Percentiles rank a stretch among this genome's conserved stretches.
Conservation (phyloP, 2,888 invertebrate species). For the Mythimna loreyi region DNA sequence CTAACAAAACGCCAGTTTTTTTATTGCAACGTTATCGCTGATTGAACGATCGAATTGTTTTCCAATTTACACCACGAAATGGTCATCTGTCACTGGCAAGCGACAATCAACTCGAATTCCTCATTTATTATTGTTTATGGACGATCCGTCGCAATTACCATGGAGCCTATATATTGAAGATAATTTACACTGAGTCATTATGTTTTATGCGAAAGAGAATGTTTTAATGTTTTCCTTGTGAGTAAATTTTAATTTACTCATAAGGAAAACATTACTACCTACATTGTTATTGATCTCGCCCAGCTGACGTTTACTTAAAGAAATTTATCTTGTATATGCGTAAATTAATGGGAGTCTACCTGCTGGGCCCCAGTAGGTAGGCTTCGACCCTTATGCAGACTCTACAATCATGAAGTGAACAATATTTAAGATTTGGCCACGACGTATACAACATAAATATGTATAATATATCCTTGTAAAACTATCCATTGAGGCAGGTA, state of each 20-base stretch:
- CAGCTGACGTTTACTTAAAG: too few relatives aligned
- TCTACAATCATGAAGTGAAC: too few relatives aligned
- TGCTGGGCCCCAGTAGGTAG: too few relatives aligned
- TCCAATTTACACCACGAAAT: conserved; percentile 48
- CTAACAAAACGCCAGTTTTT: neutral
- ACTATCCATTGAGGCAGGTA: too few relatives aligned
- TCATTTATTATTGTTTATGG: conserved; percentile 42
- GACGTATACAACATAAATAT: too few relatives aligned
- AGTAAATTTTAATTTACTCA: neutral
- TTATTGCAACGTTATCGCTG: conserved; percentile 31
- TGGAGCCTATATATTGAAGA: conserved; percentile 34
- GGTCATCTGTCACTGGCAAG: conserved; percentile 56
- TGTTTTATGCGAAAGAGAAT: conserved; percentile 6
- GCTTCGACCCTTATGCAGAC: too few relatives aligned
- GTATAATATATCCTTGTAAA: too few relatives aligned
- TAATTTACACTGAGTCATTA: conserved; percentile 16
- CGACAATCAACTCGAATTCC: conserved; percentile 38
- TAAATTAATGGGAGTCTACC: too few relatives aligned
- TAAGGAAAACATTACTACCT: too few relatives aligned
- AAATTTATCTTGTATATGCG: too few relatives aligned
- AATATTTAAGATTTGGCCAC: too few relatives aligned
- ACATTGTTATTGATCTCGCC: too few relatives aligned
- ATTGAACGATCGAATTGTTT: conserved; percentile 51
- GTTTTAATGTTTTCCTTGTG: conserved; percentile 4
- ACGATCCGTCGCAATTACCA: conserved; percentile 47